Evolutionary conservation across 2,113 vertebrate genomes (phyloP), one percentile per base, ranked within the genome.

Genomic region (Carlito syrichta): DNA sequence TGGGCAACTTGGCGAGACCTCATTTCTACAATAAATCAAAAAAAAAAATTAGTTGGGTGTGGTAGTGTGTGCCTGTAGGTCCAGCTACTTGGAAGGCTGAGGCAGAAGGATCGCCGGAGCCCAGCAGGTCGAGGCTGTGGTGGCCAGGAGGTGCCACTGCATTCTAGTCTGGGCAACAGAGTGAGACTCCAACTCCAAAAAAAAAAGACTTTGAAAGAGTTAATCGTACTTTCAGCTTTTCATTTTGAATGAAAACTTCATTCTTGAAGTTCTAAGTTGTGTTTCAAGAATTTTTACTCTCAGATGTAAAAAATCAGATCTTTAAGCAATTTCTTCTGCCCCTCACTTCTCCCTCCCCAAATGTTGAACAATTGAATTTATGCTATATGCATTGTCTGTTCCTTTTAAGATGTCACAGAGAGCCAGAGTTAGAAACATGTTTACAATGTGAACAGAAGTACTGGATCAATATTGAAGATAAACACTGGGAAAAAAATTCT

Each of bases 401-500:
- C 35, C 81, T 60, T 91, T 78, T 38, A 92, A 92, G 93, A 92
- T 83, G 23, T 43, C 62, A 78, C 69, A 25, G 90, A 63, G 58
- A 45, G 68, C 45, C 45, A 69, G 50, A 91, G 45, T 56, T 90
- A 79, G 73, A 81, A 89, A 66, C 45, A n/a, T 50, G 60, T 62
- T 83, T n/a, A 43, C 50, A 45, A 19, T 50, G 4, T 23, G 76
- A 87, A 22, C 50, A 45, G 56, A 68, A 52, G 77, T 9, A 74
- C 50, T 74, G 71, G 79, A 77, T n/a, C 58, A 85, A 76, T 48
- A 60, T 9, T 56, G 32, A 89, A 62, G 85, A 69, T 58, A 76
- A 85, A 69, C 19, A 9, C 62, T n/a, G 40, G 25, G 25, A 60
- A 66, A 94, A 81, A 43, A 48, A 10, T n/a, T 66, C 52, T 73